Evolutionary conservation across 2,113 vertebrate genomes (phyloP).

Genomic region (Ictidomys tridecemlineatus): DNA sequence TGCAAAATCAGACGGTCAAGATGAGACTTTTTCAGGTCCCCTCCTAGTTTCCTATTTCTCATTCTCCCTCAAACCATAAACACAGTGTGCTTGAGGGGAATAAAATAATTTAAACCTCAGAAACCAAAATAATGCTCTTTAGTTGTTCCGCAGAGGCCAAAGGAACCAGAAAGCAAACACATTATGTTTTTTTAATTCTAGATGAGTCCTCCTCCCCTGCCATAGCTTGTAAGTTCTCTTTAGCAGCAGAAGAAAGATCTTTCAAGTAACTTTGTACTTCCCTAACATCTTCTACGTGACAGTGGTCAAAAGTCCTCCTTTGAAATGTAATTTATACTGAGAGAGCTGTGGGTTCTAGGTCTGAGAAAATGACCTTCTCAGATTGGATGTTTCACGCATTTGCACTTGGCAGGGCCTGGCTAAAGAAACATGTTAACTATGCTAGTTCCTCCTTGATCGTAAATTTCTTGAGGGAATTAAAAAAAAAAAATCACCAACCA

Average conservation of each 20-base stretch:
- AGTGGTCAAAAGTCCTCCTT: conserved; percentile 57
- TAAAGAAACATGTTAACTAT: conserved; percentile 77
- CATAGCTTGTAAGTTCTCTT: conserved; percentile 33
- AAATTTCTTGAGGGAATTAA: conserved; percentile 79
- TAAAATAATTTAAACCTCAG: conserved; percentile 77
- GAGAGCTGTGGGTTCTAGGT: conserved; percentile 54
- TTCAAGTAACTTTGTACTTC: conserved; percentile 67
- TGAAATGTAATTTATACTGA: conserved; percentile 69
- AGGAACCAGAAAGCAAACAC: conserved; percentile 75
- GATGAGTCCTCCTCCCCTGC: neutral
- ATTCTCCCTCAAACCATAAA: conserved; percentile 76
- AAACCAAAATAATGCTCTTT: conserved; percentile 80
- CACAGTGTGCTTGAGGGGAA: conserved; percentile 62
- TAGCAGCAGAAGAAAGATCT: conserved; percentile 61
- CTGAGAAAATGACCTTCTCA: conserved; percentile 72
- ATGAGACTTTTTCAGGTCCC: neutral
- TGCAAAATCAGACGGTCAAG: neutral
- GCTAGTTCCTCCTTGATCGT: conserved; percentile 87
- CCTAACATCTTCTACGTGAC: conserved; percentile 46
- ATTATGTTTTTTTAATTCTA: conserved; percentile 61
- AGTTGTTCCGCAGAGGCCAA: conserved; percentile 65
- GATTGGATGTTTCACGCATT: conserved; percentile 33
- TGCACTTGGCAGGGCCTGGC: conserved; percentile 40
- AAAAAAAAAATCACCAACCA: conserved; percentile 83
- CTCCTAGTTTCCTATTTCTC: conserved; percentile 51